phyloP scores from a whole-genome alignment of 2,113 vertebrate species.

The Procapra przewalskii region DNA sequence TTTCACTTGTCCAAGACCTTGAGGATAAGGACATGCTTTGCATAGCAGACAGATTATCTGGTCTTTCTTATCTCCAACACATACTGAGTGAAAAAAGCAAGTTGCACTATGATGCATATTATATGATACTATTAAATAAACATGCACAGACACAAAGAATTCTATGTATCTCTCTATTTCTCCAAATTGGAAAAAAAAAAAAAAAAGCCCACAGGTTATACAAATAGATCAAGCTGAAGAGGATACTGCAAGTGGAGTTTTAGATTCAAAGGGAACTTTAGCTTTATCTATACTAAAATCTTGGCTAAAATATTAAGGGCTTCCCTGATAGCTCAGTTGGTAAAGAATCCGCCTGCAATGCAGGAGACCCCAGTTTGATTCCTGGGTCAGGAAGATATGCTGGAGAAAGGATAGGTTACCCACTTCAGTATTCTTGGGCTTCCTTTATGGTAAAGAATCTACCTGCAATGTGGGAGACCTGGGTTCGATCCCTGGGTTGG shows the following conservation, averaged over 20 bases:
- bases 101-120: background rate
- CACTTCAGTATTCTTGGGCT: background rate
- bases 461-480: background rate
- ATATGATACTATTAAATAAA: background rate
- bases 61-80: background rate
- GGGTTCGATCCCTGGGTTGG: background rate
- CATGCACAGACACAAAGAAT: background rate
- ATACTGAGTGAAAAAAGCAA: background rate
- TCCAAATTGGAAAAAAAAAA: background rate
- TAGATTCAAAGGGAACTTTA: background rate
- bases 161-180: background rate
- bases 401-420: background rate
- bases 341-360: background rate
- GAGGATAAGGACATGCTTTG: background rate
- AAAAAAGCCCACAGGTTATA: background rate
- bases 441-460: background rate
- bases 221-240: background rate
- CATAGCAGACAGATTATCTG: background rate
- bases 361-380: background rate
- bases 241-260: background rate
- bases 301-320: background rate
- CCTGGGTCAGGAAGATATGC: background rate
- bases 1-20: background rate
- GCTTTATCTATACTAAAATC: background rate
- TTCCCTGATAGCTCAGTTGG: background rate